Conservation (phyloP, 2,888 invertebrate species). For the Pocota personata region DNA sequence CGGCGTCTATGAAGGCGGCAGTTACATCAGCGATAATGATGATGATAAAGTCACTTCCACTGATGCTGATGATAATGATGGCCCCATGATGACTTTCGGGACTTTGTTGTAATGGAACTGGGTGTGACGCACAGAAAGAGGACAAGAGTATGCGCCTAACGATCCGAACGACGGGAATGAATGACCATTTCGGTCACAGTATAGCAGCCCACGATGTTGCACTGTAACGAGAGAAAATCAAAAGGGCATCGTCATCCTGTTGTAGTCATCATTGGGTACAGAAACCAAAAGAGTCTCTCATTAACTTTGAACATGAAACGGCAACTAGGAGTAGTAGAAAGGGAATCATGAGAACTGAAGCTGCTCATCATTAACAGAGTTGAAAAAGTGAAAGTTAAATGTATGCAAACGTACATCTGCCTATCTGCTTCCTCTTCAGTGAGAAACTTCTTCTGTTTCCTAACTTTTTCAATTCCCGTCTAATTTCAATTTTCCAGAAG, state of each 20-base stretch:
- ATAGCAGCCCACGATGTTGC: constrained; percentile 33
- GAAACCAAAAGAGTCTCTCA: constrained; percentile 27
- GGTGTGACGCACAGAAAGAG: constrained; percentile 30
- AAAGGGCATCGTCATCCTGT: constrained; percentile 15
- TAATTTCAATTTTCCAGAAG: constrained; percentile 71
- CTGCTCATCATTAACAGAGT: constrained; percentile 34
- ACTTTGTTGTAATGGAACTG: constrained; percentile 29
- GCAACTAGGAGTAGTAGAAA: neutral
- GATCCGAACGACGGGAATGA: constrained; percentile 46
- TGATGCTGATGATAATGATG: constrained; percentile 56
- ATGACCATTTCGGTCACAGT: constrained; percentile 34
- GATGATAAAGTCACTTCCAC: constrained; percentile 62
- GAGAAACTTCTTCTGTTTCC: constrained; percentile 42
- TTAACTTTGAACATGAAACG: constrained; percentile 58
- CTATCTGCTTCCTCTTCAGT: constrained; percentile 25
- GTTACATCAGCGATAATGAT: constrained; percentile 71
- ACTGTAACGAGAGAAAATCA: constrained; percentile 6
- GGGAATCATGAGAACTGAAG: neutral
- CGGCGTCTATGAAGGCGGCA: constrained; percentile 51
- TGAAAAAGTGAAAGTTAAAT: constrained; percentile 38
- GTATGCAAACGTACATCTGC: constrained; percentile 36
- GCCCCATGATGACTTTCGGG: constrained; percentile 39
- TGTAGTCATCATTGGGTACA: constrained; percentile 13
- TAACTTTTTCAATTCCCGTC: constrained; percentile 72
- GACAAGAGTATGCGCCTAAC: constrained; percentile 50